These are phyloP conservation scores for Sparidentex hasta DNA, from an alignment of 2,797 vertebrate species.

Conservation along the genomic window DNA sequence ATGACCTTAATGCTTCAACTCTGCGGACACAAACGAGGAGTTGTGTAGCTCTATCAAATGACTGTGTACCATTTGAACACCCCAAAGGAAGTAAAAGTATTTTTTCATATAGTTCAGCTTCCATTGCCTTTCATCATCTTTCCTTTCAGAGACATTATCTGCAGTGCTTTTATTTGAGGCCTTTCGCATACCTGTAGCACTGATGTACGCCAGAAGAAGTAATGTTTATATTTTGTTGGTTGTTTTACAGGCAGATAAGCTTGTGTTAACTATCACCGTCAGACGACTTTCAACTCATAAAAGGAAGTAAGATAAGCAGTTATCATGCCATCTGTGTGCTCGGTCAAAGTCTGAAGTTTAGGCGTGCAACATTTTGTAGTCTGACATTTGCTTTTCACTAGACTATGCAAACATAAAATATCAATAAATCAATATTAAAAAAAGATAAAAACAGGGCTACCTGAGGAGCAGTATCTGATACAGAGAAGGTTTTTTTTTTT, in stretches of 20 bases:
- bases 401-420: slow-evolving; percentile 14
- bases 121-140: neutral
- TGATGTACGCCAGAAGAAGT: neutral
- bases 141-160: neutral
- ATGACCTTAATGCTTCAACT: neutral
- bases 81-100: slow-evolving; percentile 16
- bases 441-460: neutral
- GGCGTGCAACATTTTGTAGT: neutral
- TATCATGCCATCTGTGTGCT: neutral
- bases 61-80: neutral
- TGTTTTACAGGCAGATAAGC: neutral
- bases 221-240: neutral
- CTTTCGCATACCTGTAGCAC: neutral
- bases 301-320: slow-evolving; percentile 5
- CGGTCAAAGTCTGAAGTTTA: slow-evolving; percentile 40
- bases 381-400: slow-evolving; percentile 14
- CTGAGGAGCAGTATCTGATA: neutral
- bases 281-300: slow-evolving; percentile 13
- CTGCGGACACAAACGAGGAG: neutral
- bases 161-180: neutral
- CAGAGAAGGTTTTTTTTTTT: neutral
- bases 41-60: neutral
- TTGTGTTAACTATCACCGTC: neutral
- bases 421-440: slow-evolving; percentile 4
- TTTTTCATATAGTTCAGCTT: slow-evolving; percentile 4